Evolutionary conservation across 2,888 invertebrate genomes (phyloP), one percentile per base, ranked within the genome.

Genomic region (Cosmorhoe ocellata): DNA sequence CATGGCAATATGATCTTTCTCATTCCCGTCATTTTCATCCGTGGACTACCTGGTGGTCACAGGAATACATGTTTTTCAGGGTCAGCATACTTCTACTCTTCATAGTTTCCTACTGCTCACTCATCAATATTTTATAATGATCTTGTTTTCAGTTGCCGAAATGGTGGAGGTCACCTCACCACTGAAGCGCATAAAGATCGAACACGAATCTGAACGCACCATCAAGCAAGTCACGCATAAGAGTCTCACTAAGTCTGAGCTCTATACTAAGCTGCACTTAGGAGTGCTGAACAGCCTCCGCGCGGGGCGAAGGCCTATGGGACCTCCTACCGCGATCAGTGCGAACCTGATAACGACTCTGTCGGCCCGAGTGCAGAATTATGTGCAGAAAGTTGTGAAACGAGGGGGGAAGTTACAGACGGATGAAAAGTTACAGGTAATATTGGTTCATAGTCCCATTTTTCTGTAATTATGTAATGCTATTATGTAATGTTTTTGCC

Each of bases 181-280:
- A 7, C 60, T 74, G 4, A 91, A 88, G 58, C 85, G 79, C 58
- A 84, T 91, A 1, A 91, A 91, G 65, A 33, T 88, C 1, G 90
- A 90, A 66, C 74, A 66, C 14, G 77, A 80, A 3, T 62, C 65
- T 13, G 69, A 79, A 7, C 59, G 69, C 3, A 67, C 74, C n/a
- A 60, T 75, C 9, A 83, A 79, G 58, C 69, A 72, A 9, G 65
- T 73, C 1, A 63, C 64, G 0, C 67, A 67, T 9, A 79, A 75
- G 43, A 56, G 67, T 1, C 53, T 81, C n/a, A 67, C 76, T 0
- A 82, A 84, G 48, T 51, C 72, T 0, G 90, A 91, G 51, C 64
- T 92, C 4, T 95, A 95, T 59, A 91, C 92, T n/a, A 91, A 92
- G 61, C 79, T 95, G 14, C 95, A 95, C 68, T 77, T 95, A 18